Evolutionary conservation across 2,113 vertebrate species (phyloP).

Genomic region (Oriolus oriolus): DNA sequence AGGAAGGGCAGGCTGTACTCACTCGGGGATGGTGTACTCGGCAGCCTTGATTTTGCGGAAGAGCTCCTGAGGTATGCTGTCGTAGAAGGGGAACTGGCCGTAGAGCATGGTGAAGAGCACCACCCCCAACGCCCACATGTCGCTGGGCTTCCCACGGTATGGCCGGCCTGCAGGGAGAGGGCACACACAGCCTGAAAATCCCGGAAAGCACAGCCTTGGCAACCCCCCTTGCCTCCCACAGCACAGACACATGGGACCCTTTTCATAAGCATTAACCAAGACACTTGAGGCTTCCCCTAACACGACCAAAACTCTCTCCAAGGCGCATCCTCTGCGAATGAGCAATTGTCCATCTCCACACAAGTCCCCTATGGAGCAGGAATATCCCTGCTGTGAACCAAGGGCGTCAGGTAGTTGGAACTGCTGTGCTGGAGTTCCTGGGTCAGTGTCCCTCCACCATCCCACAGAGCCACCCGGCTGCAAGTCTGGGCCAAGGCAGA

Average conservation of each 20-base stretch:
- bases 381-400: not conserved
- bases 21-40: constrained; percentile 98
- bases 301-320: not conserved
- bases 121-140: constrained; percentile 98
- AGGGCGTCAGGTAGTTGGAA: not conserved
- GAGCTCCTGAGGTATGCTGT: constrained; percentile 99
- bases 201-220: not conserved
- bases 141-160: constrained; percentile 94
- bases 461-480: not conserved
- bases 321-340: rapidly evolving
- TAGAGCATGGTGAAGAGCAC: constrained; percentile 99
- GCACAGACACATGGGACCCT: rapidly evolving
- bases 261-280: not conserved
- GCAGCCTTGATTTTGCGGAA: constrained; percentile 99
- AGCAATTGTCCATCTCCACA: not conserved
- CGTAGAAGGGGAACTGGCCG: constrained; percentile 98
- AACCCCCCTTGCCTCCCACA: not conserved
- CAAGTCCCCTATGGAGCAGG: not conserved
- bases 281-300: rapidly evolving
- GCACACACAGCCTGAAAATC: not conserved
- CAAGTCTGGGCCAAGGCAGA: not conserved
- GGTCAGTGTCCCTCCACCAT: rapidly evolving
- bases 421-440: not conserved
- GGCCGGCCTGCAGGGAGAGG: constrained; percentile 82
- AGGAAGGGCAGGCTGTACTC: constrained; percentile 61